Evolutionary conservation across 2,113 vertebrate species (phyloP), one percentile per base, ranked within the genome.

Genomic region (Eolophus roseicapilla): DNA sequence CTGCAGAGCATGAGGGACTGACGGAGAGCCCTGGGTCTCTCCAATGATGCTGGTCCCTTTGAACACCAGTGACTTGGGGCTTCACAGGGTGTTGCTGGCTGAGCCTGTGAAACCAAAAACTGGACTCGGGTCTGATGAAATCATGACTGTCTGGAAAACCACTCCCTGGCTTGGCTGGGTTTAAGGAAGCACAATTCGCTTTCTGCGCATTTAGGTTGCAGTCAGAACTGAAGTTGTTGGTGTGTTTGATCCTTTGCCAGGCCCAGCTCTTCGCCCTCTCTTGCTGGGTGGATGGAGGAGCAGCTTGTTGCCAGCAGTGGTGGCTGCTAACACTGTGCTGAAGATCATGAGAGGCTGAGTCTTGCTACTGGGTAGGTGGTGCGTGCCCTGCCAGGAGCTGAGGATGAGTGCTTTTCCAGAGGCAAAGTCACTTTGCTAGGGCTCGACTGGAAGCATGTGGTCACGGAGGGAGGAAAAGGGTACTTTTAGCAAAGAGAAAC

Each of bases 371-470:
- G 55, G 79, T 17, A 24, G 1, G 16, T 28, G 57, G 24, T 43
- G 78, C 2, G 4, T 37, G 64, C 86, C 73, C 68, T 5, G 8
- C 52, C 8, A 3, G 24, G 82, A 13, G 37, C 63, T 8, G 50
- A 71, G 83, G 41, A 59, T 63, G 57, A 92, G 89, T 7, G 78
- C 9, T 92, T 95, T 92, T 91, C 84, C 96, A 84, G 89, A 84
- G 52, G 57, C 81, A 44, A 21, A 86, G n/a, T 39, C 41, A 2
- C 55, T 87, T 33, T 57, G 28, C 63, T 47, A 33, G 41, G 90
- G 78, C 86, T 88, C 86, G 50, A 3, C 77, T 86, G 77, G 91
- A 74, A 88, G 78, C 7, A 1, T 55, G 70, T 2, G 44, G 44
- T 83, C 70, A 39, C 21, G 31, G 39, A 77, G 75, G 90, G 75